Evolutionary conservation across 2,797 vertebrate species (phyloP).

Genomic region (Paedocypris micromegethes): DNA sequence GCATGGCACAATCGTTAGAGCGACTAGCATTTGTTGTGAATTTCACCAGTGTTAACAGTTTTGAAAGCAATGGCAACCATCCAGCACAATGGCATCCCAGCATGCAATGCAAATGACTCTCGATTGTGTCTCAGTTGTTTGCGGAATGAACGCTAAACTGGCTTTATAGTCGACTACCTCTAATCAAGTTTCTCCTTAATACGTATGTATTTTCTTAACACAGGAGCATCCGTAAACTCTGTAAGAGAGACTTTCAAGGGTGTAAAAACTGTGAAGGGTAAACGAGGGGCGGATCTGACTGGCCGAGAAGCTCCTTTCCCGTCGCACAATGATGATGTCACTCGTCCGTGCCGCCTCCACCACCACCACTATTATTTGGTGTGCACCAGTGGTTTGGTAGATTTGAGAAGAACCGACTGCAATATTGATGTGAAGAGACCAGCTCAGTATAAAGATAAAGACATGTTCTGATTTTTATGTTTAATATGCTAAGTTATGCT

Average conservation of each 20-base stretch:
- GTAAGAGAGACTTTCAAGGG: constrained; percentile 52
- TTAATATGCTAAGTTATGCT: background rate
- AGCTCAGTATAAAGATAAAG: constrained; percentile 14
- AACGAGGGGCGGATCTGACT: constrained; percentile 57
- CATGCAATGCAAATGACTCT: constrained; percentile 59
- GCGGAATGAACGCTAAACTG: constrained; percentile 34
- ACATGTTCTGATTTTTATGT: constrained; percentile 12
- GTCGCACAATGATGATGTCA: constrained; percentile 59
- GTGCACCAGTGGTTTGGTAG: constrained; percentile 18
- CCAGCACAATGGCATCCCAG: constrained; percentile 39
- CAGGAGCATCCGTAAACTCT: constrained; percentile 71
- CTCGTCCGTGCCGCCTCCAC: constrained; percentile 43
- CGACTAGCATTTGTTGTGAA: constrained; percentile 39
- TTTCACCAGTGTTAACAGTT: constrained; percentile 70
- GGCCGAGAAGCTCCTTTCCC: constrained; percentile 52
- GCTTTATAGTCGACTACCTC: constrained; percentile 29
- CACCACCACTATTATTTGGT: constrained; percentile 29
- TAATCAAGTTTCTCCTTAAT: constrained; percentile 53
- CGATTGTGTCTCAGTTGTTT: constrained; percentile 21
- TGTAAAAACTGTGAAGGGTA: constrained; percentile 61
- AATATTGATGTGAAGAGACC: constrained; percentile 10
- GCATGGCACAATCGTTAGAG: constrained; percentile 2
- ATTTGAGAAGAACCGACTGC: constrained; percentile 13
- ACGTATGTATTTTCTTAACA: constrained; percentile 62
- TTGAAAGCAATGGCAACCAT: background rate